phyloP scores from a whole-genome alignment of 2,888 invertebrate species.

The Onthophagus sagittarius region DNA sequence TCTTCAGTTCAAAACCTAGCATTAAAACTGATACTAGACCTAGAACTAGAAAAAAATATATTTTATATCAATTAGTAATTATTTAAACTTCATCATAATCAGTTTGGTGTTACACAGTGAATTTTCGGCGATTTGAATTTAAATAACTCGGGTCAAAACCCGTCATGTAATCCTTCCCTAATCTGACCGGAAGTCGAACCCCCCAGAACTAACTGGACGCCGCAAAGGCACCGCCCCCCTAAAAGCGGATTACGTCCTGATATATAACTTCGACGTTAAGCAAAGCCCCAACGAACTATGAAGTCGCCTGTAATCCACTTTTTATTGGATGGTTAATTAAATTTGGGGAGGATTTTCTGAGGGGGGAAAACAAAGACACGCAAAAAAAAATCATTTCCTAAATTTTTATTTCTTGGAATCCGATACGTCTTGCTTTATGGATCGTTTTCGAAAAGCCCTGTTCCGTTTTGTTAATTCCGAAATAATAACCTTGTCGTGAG shows the following conservation, averaged over 20 bases:
- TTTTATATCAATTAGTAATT: too few species aligned
- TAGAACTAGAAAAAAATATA: too few species aligned
- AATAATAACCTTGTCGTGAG: background rate
- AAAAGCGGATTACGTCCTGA: conserved; percentile 45
- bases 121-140: conserved; percentile 13
- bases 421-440: background rate
- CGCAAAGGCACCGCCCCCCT: conserved; percentile 43
- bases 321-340: background rate
- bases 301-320: background rate
- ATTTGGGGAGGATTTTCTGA: background rate
- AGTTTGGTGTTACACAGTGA: background rate
- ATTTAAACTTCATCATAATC: too few species aligned
- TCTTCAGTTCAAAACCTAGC: too few species aligned
- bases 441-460: background rate
- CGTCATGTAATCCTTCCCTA: conserved; percentile 3
- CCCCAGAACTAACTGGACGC: conserved; percentile 25
- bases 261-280: conserved; percentile 42
- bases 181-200: conserved; percentile 8
- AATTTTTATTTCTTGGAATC: background rate
- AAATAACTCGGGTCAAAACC: conserved; percentile 1
- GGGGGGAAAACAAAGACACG: background rate
- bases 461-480: background rate
- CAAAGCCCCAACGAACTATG: conserved; percentile 28
- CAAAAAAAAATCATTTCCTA: background rate
- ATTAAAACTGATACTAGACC: too few species aligned